These are phyloP conservation scores for Drosophila atripex DNA, from an alignment of 2,888 invertebrate genomes.

Conservation along the genomic window DNA sequence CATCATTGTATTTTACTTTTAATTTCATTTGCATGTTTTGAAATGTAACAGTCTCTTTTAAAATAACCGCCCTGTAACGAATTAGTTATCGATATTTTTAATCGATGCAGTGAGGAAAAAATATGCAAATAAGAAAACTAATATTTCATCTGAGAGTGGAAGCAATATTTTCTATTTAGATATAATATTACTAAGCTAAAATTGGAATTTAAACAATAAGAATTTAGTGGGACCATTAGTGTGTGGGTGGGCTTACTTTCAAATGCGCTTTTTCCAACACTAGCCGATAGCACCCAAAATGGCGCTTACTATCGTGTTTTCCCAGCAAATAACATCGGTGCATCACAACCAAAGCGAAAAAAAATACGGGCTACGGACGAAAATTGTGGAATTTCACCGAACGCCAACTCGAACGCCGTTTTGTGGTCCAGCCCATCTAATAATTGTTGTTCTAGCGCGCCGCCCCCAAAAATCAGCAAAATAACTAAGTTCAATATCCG, in stretches of 20 bases:
- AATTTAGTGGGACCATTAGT: not conserved
- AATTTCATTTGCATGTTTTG: not conserved
- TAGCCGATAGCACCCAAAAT: conserved; percentile 30
- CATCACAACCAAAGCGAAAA: conserved; percentile 66
- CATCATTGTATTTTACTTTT: no score
- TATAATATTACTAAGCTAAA: not conserved
- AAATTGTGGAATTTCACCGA: conserved; percentile 48
- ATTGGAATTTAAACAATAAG: not conserved
- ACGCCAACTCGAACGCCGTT: conserved; percentile 36
- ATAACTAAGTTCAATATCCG: conserved; percentile 81
- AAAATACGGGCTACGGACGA: conserved; percentile 56
- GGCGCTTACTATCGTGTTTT: conserved; percentile 29
- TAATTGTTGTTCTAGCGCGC: conserved; percentile 40
- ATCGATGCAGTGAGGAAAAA: not conserved
- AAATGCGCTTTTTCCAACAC: not conserved
- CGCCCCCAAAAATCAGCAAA: conserved; percentile 65
- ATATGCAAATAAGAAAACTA: not conserved
- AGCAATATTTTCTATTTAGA: not conserved
- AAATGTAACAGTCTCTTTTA: not conserved
- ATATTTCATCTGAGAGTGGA: not conserved
- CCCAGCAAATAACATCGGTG: conserved; percentile 37
- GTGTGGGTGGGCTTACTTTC: not conserved
- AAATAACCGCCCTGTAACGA: not conserved
- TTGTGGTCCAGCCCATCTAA: conserved; percentile 21
- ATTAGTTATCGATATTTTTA: not conserved